These are phyloP conservation scores for Drosophila nikananu DNA, from an alignment of 1,140 invertebrate species.

Conservation along the genomic window DNA sequence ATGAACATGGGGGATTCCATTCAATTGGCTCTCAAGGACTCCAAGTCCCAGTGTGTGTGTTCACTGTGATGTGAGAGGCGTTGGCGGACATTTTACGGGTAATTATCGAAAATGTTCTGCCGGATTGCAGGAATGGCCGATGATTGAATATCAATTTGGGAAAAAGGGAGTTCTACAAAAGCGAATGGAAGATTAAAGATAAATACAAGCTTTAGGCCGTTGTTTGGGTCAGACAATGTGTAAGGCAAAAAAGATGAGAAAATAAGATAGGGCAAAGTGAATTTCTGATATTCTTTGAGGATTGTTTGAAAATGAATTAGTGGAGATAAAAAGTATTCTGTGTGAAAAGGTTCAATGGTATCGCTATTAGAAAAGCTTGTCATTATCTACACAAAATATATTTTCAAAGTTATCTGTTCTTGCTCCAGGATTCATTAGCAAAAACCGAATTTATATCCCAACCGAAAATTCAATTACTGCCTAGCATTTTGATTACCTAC, in stretches of 20 bases:
- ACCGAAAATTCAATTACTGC: slow-evolving; percentile 21
- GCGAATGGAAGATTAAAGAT: slow-evolving; percentile 35
- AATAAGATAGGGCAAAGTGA: slow-evolving; percentile 8
- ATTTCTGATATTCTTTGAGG: background rate
- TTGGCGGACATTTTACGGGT: slow-evolving; percentile 69
- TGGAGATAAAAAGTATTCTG: background rate
- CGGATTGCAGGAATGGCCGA: slow-evolving; percentile 13
- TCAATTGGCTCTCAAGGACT: slow-evolving; percentile 56
- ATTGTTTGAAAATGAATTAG: slow-evolving; percentile 5
- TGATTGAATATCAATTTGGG: slow-evolving; percentile 41
- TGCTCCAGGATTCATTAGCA: slow-evolving; percentile 7
- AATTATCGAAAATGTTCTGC: slow-evolving; percentile 59
- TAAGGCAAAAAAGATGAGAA: slow-evolving; percentile 4
- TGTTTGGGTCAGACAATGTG: background rate
- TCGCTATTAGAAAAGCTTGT: no score
- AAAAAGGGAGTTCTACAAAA: slow-evolving; percentile 4
- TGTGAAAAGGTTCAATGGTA: background rate
- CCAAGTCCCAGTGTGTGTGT: slow-evolving; percentile 6
- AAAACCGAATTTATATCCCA: slow-evolving; percentile 8
- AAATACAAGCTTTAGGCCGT: background rate
- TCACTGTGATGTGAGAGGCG: slow-evolving; percentile 21
- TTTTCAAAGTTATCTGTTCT: background rate
- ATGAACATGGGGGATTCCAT: slow-evolving; percentile 71
- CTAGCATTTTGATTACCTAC: slow-evolving; percentile 31
- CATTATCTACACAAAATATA: background rate